Conservation (phyloP, 2,888 invertebrate species). For the Labia minor region DNA sequence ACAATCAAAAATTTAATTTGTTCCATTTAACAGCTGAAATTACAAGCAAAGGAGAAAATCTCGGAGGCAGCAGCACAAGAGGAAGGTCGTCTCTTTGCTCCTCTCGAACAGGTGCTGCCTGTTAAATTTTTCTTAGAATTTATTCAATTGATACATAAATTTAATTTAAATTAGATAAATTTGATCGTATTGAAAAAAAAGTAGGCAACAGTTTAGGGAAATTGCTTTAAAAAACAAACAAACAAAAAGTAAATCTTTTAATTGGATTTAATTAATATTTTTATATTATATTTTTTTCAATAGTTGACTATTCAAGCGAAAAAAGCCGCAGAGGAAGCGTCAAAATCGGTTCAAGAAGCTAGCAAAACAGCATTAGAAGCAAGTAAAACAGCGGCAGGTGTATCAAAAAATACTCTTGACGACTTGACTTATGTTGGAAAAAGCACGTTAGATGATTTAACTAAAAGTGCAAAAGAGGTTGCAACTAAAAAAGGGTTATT, state of each 20-base stretch:
- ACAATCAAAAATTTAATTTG: slow-evolving; percentile 18
- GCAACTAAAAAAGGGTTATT: slow-evolving; percentile 75
- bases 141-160: not conserved
- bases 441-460: slow-evolving; percentile 77
- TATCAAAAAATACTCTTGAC: slow-evolving; percentile 77
- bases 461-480: slow-evolving; percentile 82
- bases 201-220: no score
- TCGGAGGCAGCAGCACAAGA: slow-evolving; percentile 53
- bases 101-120: slow-evolving; percentile 64
- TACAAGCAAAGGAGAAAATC: slow-evolving; percentile 51
- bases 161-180: no score
- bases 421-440: slow-evolving; percentile 84
- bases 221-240: slow-evolving; percentile 15
- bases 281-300: slow-evolving; percentile 22
- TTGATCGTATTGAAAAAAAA: no score
- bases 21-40: slow-evolving; percentile 41
- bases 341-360: slow-evolving; percentile 71
- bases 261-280: not conserved
- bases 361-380: slow-evolving; percentile 76
- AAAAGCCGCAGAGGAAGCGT: slow-evolving; percentile 72
- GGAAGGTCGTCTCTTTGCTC: slow-evolving; percentile 56
- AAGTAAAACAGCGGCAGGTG: slow-evolving; percentile 77
- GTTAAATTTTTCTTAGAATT: slow-evolving; percentile 4
- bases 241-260: no score
- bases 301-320: slow-evolving; percentile 79